These are phyloP conservation scores for Pediacus dermestoides DNA, from an alignment of 2,888 invertebrate species.

Conservation along the genomic window DNA sequence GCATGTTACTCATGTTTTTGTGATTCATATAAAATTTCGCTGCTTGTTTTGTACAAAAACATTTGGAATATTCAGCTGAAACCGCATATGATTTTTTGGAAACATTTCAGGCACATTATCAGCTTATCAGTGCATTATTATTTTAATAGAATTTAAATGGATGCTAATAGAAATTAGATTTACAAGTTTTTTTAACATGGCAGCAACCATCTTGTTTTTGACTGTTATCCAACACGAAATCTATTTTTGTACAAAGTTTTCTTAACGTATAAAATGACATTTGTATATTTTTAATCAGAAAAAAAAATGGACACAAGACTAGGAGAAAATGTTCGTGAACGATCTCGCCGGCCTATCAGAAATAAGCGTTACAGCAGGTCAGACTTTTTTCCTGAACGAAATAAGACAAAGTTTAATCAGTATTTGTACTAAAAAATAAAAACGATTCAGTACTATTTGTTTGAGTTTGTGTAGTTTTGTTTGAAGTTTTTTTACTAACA, in stretches of 20 bases:
- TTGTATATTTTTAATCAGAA: slow-evolving; percentile 40
- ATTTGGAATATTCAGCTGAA: slow-evolving; percentile 4
- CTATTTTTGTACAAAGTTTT: slow-evolving; percentile 47
- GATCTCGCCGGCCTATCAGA: slow-evolving; percentile 59
- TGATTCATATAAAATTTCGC: slow-evolving; percentile 17
- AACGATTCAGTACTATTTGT: no score
- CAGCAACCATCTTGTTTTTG: slow-evolving; percentile 48
- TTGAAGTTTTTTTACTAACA: no score
- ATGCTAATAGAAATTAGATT: slow-evolving; percentile 25
- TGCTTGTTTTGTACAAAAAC: slow-evolving; percentile 5
- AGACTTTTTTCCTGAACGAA: no score
- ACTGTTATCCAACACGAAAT: slow-evolving; percentile 47
- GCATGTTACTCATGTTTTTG: slow-evolving; percentile 27
- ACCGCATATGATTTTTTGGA: no score
- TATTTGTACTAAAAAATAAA: no score
- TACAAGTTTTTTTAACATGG: slow-evolving; percentile 37
- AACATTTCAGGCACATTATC: no score
- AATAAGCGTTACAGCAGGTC: slow-evolving; percentile 72
- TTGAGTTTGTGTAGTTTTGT: no score
- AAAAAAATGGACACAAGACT: slow-evolving; percentile 45
- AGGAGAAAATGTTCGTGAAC: slow-evolving; percentile 37
- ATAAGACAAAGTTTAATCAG: no score
- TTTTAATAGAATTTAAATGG: slow-evolving; percentile 7
- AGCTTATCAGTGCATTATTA: no score
- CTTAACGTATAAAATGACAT: slow-evolving; percentile 39